phyloP scores from a whole-genome alignment of 2,797 vertebrate genomes.

The Thamnophis elegans region DNA sequence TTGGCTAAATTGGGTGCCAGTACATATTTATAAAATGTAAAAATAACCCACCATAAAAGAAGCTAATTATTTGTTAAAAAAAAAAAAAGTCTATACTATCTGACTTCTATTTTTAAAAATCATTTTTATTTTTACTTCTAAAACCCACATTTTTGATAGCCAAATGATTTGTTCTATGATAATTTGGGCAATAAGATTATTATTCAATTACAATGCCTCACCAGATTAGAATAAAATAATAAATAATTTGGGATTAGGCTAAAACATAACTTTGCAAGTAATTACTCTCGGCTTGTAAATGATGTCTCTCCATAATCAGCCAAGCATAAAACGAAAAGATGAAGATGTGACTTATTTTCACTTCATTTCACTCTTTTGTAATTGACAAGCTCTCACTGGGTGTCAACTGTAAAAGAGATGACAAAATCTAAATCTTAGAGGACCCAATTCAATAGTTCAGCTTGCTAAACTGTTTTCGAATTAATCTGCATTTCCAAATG shows the following conservation, averaged over 20 bases:
- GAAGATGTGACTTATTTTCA: conserved; percentile 94
- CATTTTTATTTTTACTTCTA: conserved; percentile 35
- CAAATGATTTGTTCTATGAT: conserved; percentile 19
- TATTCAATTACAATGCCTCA: conserved; percentile 49
- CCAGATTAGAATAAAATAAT: conserved; percentile 56
- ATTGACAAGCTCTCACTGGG: conserved; percentile 94
- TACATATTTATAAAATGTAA: conserved; percentile 38
- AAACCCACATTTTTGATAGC: conserved; percentile 33
- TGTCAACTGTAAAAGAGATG: conserved; percentile 93
- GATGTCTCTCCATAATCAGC: conserved; percentile 86
- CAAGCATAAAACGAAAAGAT: conserved; percentile 97
- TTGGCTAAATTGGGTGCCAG: conserved; percentile 36
- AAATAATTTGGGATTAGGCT: conserved; percentile 83
- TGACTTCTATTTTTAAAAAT: conserved; percentile 6
- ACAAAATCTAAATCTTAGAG: conserved; percentile 93
- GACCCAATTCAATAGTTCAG: conserved; percentile 86
- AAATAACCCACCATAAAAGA: conserved; percentile 33
- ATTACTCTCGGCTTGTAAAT: conserved; percentile 92
- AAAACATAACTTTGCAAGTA: conserved; percentile 87
- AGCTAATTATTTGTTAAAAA: conserved; percentile 9
- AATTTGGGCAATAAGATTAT: conserved; percentile 42
- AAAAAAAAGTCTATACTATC: conserved; percentile 4
- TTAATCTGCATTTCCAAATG: conserved; percentile 96
- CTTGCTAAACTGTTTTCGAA: conserved; percentile 85
- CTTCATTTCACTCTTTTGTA: conserved; percentile 95